Percentiles rank a stretch among this genome's conserved stretches.
These are phyloP conservation scores for Streptopelia turtur DNA, from an alignment of 2,797 vertebrate genomes.

Conservation along the genomic window DNA sequence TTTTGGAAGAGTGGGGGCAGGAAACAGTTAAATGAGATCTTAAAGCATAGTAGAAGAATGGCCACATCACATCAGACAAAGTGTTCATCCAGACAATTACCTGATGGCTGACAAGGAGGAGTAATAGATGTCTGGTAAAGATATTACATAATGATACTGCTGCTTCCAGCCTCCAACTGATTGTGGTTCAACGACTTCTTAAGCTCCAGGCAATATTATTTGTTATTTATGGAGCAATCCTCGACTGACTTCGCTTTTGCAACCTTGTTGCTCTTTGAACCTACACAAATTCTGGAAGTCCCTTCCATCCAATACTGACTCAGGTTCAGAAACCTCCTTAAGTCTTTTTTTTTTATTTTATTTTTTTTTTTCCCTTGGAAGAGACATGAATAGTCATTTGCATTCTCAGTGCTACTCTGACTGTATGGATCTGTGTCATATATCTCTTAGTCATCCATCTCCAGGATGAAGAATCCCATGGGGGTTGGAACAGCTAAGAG, in stretches of 20 bases:
- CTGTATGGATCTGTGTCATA: background rate
- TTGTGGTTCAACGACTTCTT: background rate
- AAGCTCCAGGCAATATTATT: background rate
- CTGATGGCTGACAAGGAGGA: background rate
- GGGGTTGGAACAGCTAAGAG: background rate
- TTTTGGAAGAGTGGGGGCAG: background rate
- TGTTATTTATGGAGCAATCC: background rate
- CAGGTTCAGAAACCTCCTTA: background rate
- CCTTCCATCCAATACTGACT: background rate
- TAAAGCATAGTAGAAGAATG: background rate
- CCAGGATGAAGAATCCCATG: background rate
- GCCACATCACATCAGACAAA: background rate
- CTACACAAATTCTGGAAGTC: accelerated
- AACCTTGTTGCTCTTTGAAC: background rate
- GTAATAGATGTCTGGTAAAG: background rate
- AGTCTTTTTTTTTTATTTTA: background rate
- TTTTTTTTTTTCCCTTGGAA: background rate
- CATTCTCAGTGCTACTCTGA: background rate
- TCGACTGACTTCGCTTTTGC: background rate
- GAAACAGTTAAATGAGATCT: background rate
- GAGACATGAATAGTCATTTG: background rate
- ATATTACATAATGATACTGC: background rate
- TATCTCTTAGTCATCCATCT: background rate
- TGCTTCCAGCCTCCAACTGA: background rate
- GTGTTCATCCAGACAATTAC: background rate